These are phyloP conservation scores for Theretra japonica DNA, from an alignment of 2,888 invertebrate genomes.

Conservation along the genomic window DNA sequence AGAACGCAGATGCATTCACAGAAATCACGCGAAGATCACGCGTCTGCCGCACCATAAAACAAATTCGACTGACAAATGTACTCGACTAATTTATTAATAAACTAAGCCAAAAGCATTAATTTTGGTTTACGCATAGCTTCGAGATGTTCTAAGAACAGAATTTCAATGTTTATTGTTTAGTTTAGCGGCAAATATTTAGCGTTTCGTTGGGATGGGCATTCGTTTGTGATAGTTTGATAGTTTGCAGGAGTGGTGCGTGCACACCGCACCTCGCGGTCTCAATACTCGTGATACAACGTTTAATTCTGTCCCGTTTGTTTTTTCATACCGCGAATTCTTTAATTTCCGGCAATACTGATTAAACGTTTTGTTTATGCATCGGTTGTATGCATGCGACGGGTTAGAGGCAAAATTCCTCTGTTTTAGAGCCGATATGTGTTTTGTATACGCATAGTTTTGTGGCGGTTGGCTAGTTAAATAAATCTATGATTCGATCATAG, in stretches of 20 bases:
- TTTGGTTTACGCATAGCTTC: slow-evolving; percentile 5
- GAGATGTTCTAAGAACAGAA: slow-evolving; percentile 26
- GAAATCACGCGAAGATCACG: background rate
- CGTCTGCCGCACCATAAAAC: background rate
- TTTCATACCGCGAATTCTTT: slow-evolving; percentile 2
- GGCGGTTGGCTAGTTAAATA: too few species aligned
- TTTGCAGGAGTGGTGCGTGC: slow-evolving; percentile 38
- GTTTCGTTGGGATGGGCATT: slow-evolving; percentile 37
- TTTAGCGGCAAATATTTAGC: slow-evolving; percentile 30
- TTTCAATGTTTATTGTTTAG: slow-evolving; percentile 34
- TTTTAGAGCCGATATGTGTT: too few species aligned
- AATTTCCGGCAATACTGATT: slow-evolving; percentile 3
- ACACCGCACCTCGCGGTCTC: slow-evolving; percentile 36
- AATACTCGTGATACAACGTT: slow-evolving; percentile 9
- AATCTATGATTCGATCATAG: too few species aligned
- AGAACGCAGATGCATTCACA: background rate
- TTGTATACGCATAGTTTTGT: too few species aligned
- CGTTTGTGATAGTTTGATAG: slow-evolving; percentile 34
- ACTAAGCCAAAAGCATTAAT: slow-evolving; percentile 16
- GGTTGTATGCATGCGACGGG: background rate
- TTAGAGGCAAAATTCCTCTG: too few species aligned
- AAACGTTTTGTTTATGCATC: background rate
- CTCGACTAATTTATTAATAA: slow-evolving; percentile 16
- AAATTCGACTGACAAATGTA: background rate
- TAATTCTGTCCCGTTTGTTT: background rate